Evolutionary conservation across 2,888 invertebrate genomes (phyloP).

Genomic region (Cephus nigrinus): DNA sequence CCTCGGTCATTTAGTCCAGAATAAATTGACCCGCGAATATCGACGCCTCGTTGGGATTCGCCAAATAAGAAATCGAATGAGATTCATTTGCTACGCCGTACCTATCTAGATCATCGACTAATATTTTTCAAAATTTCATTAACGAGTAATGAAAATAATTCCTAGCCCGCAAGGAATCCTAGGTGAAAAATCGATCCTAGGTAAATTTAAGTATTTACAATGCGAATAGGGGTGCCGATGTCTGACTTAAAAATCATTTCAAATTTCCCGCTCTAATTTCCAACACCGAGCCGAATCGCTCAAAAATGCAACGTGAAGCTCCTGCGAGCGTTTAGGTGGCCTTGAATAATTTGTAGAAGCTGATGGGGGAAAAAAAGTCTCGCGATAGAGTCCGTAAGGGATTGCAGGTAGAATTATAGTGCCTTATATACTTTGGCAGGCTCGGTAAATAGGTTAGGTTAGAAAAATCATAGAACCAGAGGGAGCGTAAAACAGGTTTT

Average conservation of each 20-base stretch:
- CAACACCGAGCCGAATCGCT: background rate
- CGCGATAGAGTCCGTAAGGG: background rate
- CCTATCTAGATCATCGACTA: background rate
- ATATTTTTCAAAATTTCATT: background rate
- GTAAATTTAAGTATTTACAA: background rate
- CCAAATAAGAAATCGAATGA: background rate
- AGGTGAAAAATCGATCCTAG: background rate
- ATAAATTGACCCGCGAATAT: background rate
- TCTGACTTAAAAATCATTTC: background rate
- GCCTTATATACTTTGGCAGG: background rate
- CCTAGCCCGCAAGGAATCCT: no score
- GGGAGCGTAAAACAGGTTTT: slow-evolving; percentile 3
- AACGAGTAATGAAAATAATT: background rate
- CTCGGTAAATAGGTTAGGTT: background rate
- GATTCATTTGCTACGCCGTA: background rate
- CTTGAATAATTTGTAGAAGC: background rate
- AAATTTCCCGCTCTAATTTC: background rate
- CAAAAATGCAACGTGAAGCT: background rate
- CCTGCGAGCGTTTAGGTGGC: background rate
- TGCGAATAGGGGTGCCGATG: background rate
- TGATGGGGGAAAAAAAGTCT: background rate
- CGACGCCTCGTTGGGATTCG: background rate
- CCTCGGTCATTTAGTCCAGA: background rate
- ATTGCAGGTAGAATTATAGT: background rate
- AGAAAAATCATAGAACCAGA: background rate